Evolutionary conservation across 64 coral and sea anemone genomes (phyloP), one percentile per base, ranked within the genome.

Genomic region (Stylophora pistillata): DNA sequence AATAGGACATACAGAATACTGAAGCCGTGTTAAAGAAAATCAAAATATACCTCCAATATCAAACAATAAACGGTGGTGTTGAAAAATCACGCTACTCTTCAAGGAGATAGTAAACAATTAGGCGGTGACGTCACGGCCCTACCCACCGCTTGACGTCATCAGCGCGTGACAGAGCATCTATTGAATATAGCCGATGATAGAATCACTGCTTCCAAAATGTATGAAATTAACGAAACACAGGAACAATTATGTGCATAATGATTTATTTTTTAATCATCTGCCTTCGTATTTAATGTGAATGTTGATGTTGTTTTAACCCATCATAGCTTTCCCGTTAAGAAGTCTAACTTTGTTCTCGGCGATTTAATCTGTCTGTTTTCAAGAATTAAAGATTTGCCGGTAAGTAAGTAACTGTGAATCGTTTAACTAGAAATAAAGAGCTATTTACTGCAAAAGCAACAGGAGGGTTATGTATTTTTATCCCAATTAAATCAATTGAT

Each of bases 101-200:
- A 33, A 73, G 32, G 15, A 13, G 32, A 73, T 73, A 18, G 30
- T 73, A 73, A 73, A 73, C 71, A 73, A 73, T 73, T 73, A 73
- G 32, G 2, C 14, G 13, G 3, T 31, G 30, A 73, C 71, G 71
- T 73, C 71, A 73, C 6, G 25, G 30, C 29, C 71, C 32, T 16
- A 25, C 71, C 30, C 30, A 73, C 30, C 32, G 3, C 32, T 73
- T 73, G 71, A 73, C 71, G 71, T 73, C 71, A 73, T 18, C 20
- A 15, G 15, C 71, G 30, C 15, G 71, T 73, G 71, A 73, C 71
- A 34, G 16, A 17, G 71, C 71, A 37, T 14, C 14, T 73, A 30
- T 13, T 73, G 29, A 30, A 32, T 17, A 73, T 73, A 73, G 30
- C 15, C 23, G 26, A n/a, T 68, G 64, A 68, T 68, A 68, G 23